Evolutionary conservation across 2,888 invertebrate genomes (phyloP), one percentile per base, ranked within the genome.

Genomic region (Hemicrepidius hirtus): DNA sequence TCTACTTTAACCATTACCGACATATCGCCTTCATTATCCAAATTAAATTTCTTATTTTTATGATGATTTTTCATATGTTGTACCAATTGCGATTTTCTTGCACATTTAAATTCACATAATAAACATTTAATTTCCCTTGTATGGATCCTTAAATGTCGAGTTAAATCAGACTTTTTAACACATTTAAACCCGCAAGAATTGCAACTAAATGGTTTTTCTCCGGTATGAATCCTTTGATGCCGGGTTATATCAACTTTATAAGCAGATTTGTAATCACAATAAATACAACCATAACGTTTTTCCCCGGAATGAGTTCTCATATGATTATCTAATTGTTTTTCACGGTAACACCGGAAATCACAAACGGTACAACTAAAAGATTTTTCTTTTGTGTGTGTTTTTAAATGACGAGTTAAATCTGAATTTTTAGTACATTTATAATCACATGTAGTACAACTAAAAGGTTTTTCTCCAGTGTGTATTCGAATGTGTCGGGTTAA

Each of bases 271-370:
- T 21, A n/a, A n/a, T 24, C 50, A 20, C 50, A 50, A 21, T 21
- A 21, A 20, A 21, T 20, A 13, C 50, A 50, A 6, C 12, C 9
- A 12, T 50, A 24, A 10, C 24, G 50, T 7, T n/a, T 18, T 20
- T 50, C 50, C 1, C 24, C 24, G 0, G 20, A 1, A 18, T 50
- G 50, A 20, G 2, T 50, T 20, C 20, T 50, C 21, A 50, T 20
- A 20, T 50, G 50, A 50, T 50, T 50, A 50, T 21, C n/a, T 18
- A 50, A 24, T 12, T 50, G 50, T n/a, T n/a, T 13, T 13, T 50
- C 24, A 5, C 24, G 50, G n/a, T 20, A 50, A 53, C 24, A 53
- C 16, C 28, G 28, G 6, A 32, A 24, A n/a, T 53, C 32, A 24
- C 53, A 53, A 13, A 53, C 10, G n/a, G n/a, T 16, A n/a, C 53